Conservation (phyloP, 2,113 vertebrate species). For the Platysternon megacephalum region DNA sequence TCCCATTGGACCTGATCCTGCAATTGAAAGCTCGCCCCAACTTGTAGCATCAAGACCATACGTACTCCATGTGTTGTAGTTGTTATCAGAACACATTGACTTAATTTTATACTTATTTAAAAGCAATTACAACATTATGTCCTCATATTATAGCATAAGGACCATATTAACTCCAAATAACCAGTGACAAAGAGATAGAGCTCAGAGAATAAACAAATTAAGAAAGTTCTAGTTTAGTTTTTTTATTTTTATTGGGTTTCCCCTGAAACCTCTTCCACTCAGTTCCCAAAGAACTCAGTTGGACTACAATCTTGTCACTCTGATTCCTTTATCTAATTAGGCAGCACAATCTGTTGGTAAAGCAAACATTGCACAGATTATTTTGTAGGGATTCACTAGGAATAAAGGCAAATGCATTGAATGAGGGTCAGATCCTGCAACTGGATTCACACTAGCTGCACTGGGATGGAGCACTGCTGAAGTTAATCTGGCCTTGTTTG, state of each 20-base stretch:
- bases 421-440: neutral
- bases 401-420: neutral
- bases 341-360: neutral
- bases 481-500: neutral
- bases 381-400: neutral
- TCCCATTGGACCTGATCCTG: conserved; percentile 1
- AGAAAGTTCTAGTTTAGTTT: conserved; percentile 28
- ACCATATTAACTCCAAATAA: conserved; percentile 2
- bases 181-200: neutral
- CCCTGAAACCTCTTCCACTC: neutral
- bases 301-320: neutral
- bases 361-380: neutral
- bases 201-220: conserved; percentile 29
- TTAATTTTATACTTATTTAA: neutral
- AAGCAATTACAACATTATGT: neutral
- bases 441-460: neutral
- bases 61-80: neutral
- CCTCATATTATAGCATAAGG: neutral
- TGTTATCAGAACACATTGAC: neutral
- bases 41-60: neutral
- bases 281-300: neutral
- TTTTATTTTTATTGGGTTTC: neutral
- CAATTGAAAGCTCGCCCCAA: conserved; percentile 1
- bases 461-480: neutral
- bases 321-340: neutral